Evolutionary conservation across 2,888 invertebrate species (phyloP).

Genomic region (Lasius platythorax): DNA sequence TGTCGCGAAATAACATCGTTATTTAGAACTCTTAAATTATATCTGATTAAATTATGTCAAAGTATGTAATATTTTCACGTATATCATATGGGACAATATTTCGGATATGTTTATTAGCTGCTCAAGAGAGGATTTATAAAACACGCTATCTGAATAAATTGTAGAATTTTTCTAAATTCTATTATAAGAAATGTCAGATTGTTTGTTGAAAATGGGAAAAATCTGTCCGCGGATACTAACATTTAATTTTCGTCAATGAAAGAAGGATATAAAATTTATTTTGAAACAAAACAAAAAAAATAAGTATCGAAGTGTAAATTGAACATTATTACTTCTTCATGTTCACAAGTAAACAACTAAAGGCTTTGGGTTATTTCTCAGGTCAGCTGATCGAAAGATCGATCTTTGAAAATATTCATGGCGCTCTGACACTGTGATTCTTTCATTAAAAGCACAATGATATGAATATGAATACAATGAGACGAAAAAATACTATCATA

Average conservation of each 20-base stretch:
- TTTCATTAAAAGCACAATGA: not conserved
- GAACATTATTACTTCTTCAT: not conserved
- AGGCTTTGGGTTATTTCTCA: not conserved
- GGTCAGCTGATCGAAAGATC: not conserved
- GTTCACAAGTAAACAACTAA: not conserved
- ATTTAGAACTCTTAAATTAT: constrained; percentile 13
- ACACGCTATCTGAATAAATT: not conserved
- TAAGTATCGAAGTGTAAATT: not conserved
- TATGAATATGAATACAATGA: not conserved
- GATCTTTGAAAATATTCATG: not conserved
- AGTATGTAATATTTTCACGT: constrained; percentile 11
- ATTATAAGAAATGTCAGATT: not conserved
- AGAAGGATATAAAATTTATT: not conserved
- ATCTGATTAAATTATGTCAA: not conserved
- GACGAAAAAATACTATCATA: not conserved
- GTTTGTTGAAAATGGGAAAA: not conserved
- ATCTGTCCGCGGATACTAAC: too few relatives aligned
- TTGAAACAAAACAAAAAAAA: not conserved
- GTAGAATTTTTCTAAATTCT: not conserved
- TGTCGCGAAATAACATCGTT: constrained; percentile 14
- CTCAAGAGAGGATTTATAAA: not conserved
- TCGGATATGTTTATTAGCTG: not conserved
- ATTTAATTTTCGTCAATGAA: not conserved
- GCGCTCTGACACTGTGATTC: not conserved
- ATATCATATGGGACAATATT: not conserved